phyloP scores from a whole-genome alignment of 2,113 vertebrate genomes.

The Oreochromis spilurus region DNA sequence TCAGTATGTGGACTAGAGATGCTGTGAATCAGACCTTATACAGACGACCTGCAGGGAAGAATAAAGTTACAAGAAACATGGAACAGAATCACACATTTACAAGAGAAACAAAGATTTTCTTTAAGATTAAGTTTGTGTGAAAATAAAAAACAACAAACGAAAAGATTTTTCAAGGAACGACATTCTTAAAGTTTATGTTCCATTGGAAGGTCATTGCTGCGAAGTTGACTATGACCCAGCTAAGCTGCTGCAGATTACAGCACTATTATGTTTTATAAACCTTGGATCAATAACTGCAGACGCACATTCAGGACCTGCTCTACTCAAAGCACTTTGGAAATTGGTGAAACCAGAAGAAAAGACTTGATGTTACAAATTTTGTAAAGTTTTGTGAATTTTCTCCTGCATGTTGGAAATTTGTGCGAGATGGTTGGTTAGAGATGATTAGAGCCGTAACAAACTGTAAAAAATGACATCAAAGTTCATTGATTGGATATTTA shows the following conservation, averaged over 20 bases:
- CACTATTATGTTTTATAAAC: not conserved
- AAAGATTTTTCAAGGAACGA: not conserved
- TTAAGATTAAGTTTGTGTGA: not conserved
- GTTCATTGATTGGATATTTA: not conserved
- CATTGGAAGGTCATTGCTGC: not conserved
- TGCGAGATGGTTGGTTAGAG: not conserved
- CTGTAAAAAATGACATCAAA: not conserved
- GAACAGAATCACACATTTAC: not conserved
- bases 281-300: not conserved
- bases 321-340: not conserved
- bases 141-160: not conserved
- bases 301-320: not conserved
- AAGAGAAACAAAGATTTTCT: not conserved
- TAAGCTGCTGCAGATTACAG: not conserved
- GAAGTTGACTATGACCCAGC: not conserved
- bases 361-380: not conserved
- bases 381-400: not conserved
- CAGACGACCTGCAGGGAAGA: not conserved
- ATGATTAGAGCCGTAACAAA: not conserved
- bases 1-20: not conserved
- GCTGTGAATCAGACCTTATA: not conserved
- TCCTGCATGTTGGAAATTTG: not conserved
- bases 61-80: not conserved
- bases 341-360: not conserved
- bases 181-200: not conserved